Evolutionary conservation across 2,113 vertebrate species (phyloP), one percentile per base, ranked within the genome.

Genomic region (Podocnemis expansa): DNA sequence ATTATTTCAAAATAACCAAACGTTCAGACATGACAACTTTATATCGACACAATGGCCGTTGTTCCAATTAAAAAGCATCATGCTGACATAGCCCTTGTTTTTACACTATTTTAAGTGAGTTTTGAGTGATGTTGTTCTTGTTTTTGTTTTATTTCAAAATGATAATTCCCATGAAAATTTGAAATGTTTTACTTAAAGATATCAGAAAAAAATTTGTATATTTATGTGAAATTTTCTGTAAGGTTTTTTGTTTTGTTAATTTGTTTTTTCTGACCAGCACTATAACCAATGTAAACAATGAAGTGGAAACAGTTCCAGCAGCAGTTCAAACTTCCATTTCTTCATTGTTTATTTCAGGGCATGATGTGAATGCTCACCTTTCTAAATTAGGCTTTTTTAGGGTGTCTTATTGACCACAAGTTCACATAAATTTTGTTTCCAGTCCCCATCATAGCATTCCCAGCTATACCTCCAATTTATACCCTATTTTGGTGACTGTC

Each of bases 371-470:
- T 83, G 55, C 2, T 8, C 75, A 75, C 56, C 80, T 80, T 49
- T 24, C n/a, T 41, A 38, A 56, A 1, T 6, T 27, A 49, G 81
- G 22, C 17, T 2, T 82, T 25, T 31, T 0, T 0, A 0, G 12
- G 81, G 41, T 43, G 38, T 75, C 11, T 75, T 38, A n/a, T 22
- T 43, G 22, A 27, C 9, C 38, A 75, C 24, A 24, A 41, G 21
- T 34, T n/a, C n/a, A 21, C 21, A 38, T 19, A 41, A 75, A 22
- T 25, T 11, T 75, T 25, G 70, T 25, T 41, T 75, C 10, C 70
- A 41, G 5, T 38, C 12, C 70, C 70, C 38, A 43, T 75, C 38
- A 43, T 10, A 75, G 41, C 21, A 22, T 21, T 75, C n/a, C 24
- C 10, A 75, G 24, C 5, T 11, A 43, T 21, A 27, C 38, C 34